Evolutionary conservation across 2,797 vertebrate genomes (phyloP), one percentile per base, ranked within the genome.

Genomic region (Sebastes nivosus): DNA sequence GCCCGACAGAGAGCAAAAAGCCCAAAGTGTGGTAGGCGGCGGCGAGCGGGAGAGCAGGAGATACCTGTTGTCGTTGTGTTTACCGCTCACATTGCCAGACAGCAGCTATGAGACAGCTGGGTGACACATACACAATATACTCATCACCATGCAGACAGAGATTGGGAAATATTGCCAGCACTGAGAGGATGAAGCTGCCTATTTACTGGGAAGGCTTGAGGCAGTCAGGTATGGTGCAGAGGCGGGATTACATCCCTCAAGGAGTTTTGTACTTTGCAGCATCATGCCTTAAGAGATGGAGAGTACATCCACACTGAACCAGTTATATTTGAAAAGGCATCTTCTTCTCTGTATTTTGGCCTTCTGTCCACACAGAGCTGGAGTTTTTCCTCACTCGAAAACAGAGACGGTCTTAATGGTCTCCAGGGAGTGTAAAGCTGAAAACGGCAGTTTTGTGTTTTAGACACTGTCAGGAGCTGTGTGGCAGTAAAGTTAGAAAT

Each of bases 31-130:
- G 81, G 72, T 80, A 83, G 86, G 83, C 36, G 34, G 81, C 72
- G 13, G 73, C 30, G 86, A 88, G 89, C 84, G 72, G 63, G 85
- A 78, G 60, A 83, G 86, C 74, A 81, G 71, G 67, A 76, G 80
- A 88, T 84, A 88, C 85, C 85, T 86, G 88, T 83, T 87, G 87
- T 86, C 86, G 77, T 80, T 87, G 82, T 91, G 87, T 92, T 93
- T 85, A 85, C 90, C 54, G 52, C 79, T 89, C 78, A 80, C 86
- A 87, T 86, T 71, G 84, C 80, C 86, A 86, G 70, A 82, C 83
- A 79, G 20, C 83, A 77, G 82, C 80, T 72, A 58, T 11, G 70
- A 90, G 87, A 92, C 89, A 90, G 75, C 76, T 55, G 67, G 71
- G 79, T 91, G 91, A 90, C 88, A 92, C 72, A 75, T 74, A 85